These are phyloP conservation scores for Urocolius indicus DNA, from an alignment of 2,113 vertebrate species.

Conservation along the genomic window DNA sequence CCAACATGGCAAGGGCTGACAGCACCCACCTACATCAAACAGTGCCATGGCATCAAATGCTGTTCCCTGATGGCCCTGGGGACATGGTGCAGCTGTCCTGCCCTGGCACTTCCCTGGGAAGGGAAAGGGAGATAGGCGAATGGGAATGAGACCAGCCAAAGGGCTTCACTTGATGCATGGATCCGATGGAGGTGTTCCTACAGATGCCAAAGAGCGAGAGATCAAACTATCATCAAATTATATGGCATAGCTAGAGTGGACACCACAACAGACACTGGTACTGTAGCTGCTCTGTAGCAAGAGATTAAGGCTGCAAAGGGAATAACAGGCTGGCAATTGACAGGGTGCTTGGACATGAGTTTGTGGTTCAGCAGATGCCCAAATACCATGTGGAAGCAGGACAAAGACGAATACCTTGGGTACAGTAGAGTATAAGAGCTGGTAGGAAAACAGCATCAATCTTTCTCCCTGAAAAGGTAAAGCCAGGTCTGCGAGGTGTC, in stretches of 20 bases:
- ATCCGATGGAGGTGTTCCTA: background rate
- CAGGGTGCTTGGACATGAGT: background rate
- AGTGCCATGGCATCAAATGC: background rate
- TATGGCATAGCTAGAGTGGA: background rate
- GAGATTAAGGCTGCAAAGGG: conserved; percentile 59
- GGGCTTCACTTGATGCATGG: background rate
- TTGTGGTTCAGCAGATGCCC: background rate
- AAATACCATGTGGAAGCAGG: background rate
- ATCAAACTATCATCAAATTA: background rate
- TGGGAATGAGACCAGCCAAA: background rate
- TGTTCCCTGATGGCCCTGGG: background rate
- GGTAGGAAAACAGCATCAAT: conserved; percentile 40
- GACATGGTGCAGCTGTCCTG: background rate
- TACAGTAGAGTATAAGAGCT: background rate
- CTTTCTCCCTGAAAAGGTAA: conserved; percentile 39
- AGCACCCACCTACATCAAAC: background rate
- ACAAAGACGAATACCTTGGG: accelerated
- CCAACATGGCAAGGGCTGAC: accelerated
- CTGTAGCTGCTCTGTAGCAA: conserved; percentile 19
- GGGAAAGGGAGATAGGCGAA: background rate
- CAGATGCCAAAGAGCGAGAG: background rate
- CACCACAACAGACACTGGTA: background rate
- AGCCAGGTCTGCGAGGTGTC: background rate
- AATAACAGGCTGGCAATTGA: background rate
- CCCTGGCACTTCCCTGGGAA: accelerated